phyloP scores from a whole-genome alignment of 2,113 vertebrate genomes.

The Semnornis frantzii region DNA sequence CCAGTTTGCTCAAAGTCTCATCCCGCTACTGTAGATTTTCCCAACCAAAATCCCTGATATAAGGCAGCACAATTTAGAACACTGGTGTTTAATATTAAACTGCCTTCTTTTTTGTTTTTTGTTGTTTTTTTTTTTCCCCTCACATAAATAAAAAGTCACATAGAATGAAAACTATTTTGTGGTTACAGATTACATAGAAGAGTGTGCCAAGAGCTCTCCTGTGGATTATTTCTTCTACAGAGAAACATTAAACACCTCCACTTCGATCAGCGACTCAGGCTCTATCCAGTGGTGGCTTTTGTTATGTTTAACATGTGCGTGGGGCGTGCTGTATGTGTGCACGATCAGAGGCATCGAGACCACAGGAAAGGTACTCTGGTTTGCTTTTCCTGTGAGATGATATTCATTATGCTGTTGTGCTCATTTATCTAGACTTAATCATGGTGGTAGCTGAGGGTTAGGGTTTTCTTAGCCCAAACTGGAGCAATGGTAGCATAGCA shows the following conservation, averaged over 20 bases:
- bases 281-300: slow-evolving; percentile 88
- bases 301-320: slow-evolving; percentile 82
- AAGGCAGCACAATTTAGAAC: neutral
- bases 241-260: slow-evolving; percentile 85
- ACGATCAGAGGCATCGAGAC: slow-evolving; percentile 89
- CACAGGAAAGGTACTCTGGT: slow-evolving; percentile 87
- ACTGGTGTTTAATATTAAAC: neutral
- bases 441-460: no score
- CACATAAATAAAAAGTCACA: neutral
- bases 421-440: neutral
- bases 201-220: slow-evolving; percentile 86
- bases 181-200: slow-evolving; percentile 78
- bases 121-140: no score
- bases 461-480: no score
- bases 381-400: neutral
- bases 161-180: neutral
- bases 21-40: neutral
- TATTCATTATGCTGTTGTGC: neutral
- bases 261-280: slow-evolving; percentile 80
- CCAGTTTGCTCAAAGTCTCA: no score
- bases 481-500: neutral
- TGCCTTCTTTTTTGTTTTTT: neutral
- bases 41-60: neutral
- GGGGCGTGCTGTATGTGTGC: slow-evolving; percentile 85
- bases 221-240: slow-evolving; percentile 97